Conservation (phyloP, 2,113 vertebrate species). For the Nyctibius bracteatus region DNA sequence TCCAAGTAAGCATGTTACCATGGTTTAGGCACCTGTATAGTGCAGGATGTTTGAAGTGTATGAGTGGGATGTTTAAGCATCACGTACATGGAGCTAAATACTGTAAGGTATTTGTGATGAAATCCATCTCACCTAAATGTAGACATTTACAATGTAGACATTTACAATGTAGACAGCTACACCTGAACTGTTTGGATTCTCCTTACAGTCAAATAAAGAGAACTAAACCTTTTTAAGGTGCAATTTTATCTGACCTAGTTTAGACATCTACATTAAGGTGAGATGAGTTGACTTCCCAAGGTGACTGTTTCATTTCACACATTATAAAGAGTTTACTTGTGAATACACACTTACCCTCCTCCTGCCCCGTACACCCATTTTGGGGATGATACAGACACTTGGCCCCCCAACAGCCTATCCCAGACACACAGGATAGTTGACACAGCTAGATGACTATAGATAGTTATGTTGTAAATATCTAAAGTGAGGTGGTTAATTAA, state of each 20-base stretch:
- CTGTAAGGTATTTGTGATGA: neutral
- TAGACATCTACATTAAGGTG: neutral
- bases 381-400: neutral
- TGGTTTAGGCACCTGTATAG: neutral
- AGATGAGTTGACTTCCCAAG: neutral
- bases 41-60: neutral
- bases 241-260: neutral
- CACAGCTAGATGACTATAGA: neutral
- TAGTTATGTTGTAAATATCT: neutral
- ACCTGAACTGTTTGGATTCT: neutral
- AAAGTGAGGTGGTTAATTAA: neutral
- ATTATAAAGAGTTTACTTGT: neutral
- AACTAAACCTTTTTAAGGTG: neutral
- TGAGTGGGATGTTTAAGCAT: neutral
- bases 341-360: neutral
- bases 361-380: no score
- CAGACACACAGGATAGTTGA: neutral
- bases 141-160: neutral
- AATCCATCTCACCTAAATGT: neutral
- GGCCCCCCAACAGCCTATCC: neutral
- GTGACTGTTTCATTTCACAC: neutral
- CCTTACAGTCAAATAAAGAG: neutral
- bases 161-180: neutral
- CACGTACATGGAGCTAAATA: neutral
- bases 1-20: neutral